phyloP scores from a whole-genome alignment of 1,140 invertebrate species.

The Pteromalus puparum region DNA sequence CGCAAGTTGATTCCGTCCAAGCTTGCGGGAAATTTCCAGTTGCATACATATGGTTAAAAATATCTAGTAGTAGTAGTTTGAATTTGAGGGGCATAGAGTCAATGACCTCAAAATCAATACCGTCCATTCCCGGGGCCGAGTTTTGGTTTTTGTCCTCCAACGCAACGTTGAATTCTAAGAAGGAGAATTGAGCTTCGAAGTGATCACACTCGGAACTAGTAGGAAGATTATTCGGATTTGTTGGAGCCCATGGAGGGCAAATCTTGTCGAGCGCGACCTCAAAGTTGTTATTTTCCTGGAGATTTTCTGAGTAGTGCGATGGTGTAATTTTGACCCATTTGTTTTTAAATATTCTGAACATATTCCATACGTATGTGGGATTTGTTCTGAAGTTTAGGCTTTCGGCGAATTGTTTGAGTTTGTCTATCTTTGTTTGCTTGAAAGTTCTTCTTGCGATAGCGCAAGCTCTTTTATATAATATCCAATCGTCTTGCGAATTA shows the following conservation, averaged over 20 bases:
- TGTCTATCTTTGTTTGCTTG: slow-evolving; percentile 43
- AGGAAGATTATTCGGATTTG: neutral
- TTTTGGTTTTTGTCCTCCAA: neutral
- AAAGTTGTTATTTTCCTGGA: neutral
- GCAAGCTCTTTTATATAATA: slow-evolving; percentile 46
- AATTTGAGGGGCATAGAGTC: neutral
- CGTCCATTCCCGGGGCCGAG: neutral
- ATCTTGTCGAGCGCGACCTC: neutral
- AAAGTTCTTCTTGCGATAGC: slow-evolving; percentile 48
- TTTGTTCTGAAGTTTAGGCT: slow-evolving; percentile 30
- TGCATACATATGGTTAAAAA: neutral
- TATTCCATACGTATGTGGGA: slow-evolving; percentile 41
- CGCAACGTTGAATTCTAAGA: neutral
- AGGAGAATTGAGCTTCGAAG: neutral
- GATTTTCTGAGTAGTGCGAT: neutral
- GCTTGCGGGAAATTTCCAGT: neutral
- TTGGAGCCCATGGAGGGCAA: neutral
- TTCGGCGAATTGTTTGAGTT: slow-evolving; percentile 15
- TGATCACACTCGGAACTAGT: neutral
- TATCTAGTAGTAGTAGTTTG: neutral
- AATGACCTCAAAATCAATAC: neutral
- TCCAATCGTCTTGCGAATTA: slow-evolving; percentile 12
- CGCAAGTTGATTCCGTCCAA: neutral
- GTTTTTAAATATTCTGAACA: slow-evolving; percentile 42
- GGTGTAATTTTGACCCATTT: slow-evolving; percentile 27